Evolutionary conservation across 1,140 invertebrate genomes (phyloP).

Genomic region (Heliconius hermathena): DNA sequence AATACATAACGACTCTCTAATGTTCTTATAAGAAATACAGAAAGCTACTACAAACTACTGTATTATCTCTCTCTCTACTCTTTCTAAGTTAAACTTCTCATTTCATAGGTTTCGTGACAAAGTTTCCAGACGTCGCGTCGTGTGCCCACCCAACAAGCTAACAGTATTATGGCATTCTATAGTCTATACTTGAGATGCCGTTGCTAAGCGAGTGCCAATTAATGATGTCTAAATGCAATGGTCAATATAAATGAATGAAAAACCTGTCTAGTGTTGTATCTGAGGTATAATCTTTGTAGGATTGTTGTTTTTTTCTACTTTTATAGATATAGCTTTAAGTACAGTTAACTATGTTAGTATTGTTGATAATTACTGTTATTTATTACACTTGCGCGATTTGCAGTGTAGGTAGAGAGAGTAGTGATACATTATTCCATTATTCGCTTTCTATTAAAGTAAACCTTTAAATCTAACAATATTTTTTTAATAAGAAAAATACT

Average conservation of each 20-base stretch:
- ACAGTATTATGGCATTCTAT: conserved; percentile 39
- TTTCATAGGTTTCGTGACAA: conserved; percentile 28
- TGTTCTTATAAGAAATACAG: background rate
- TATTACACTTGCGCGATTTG: no score
- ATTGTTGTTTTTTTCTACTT: background rate
- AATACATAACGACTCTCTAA: no score
- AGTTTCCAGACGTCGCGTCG: conserved; percentile 29
- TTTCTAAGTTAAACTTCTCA: background rate
- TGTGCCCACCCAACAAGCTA: conserved; percentile 41
- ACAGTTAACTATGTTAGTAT: background rate
- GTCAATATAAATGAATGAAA: conserved; percentile 28
- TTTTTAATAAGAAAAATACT: no score
- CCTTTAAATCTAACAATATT: no score
- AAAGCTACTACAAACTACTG: background rate
- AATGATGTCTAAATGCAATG: conserved; percentile 32
- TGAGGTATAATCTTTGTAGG: background rate
- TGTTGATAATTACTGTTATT: no score
- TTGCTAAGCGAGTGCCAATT: conserved; percentile 40
- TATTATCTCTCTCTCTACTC: background rate
- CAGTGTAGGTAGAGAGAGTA: no score
- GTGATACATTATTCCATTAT: no score
- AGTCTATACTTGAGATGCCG: conserved; percentile 23
- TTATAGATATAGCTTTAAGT: background rate
- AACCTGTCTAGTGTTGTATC: conserved; percentile 19
- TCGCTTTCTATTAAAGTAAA: no score